These are phyloP conservation scores for Potamilus streckersoni DNA, from an alignment of 1,140 invertebrate species.

Conservation along the genomic window DNA sequence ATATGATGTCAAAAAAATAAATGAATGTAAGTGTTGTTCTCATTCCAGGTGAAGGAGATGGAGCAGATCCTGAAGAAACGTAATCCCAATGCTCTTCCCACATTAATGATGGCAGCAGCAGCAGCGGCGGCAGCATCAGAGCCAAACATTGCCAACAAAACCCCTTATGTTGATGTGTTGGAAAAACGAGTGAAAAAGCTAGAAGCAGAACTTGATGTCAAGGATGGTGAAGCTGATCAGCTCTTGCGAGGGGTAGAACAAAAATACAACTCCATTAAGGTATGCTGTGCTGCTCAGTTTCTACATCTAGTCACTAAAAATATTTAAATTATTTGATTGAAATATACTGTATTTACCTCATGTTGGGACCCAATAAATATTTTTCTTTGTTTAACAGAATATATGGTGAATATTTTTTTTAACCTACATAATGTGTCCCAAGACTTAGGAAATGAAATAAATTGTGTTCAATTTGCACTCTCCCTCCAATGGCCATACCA, in stretches of 20 bases:
- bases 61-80: conserved; percentile 59
- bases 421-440: too few relatives aligned
- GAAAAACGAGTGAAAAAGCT: conserved; percentile 60
- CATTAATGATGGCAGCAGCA: conserved; percentile 63
- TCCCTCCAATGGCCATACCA: too few relatives aligned
- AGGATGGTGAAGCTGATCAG: conserved; percentile 54
- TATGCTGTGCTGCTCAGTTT: conserved; percentile 21
- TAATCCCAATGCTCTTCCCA: conserved; percentile 63
- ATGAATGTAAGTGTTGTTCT: too few relatives aligned
- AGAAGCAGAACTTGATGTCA: conserved; percentile 58
- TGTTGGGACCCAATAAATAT: too few relatives aligned
- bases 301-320: too few relatives aligned
- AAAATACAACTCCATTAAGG: conserved; percentile 65
- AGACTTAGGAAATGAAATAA: too few relatives aligned
- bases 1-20: too few relatives aligned
- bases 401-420: too few relatives aligned
- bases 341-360: too few relatives aligned
- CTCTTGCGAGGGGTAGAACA: conserved; percentile 62
- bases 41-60: conserved; percentile 63
- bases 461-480: too few relatives aligned
- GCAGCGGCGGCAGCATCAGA: conserved; percentile 31
- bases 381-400: too few relatives aligned
- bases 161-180: conserved; percentile 45
- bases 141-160: conserved; percentile 12
- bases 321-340: too few relatives aligned